Base-by-base conservation (phyloP, 2,888 invertebrate genomes). In the Glaucopsyche alexis region DNA sequence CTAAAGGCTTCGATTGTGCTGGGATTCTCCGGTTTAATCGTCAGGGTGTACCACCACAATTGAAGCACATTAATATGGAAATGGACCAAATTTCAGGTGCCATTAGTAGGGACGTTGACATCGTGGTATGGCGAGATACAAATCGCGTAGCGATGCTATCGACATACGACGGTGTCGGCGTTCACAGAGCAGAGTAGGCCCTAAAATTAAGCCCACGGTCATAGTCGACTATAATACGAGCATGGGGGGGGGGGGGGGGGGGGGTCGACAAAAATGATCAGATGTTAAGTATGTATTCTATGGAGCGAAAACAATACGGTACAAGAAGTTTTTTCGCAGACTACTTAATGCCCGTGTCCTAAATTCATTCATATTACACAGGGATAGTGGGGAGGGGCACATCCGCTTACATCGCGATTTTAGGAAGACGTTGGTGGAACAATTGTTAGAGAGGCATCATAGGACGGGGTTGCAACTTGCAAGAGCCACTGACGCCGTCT, bases 281-380 rank as follows among this genome's bases (percentile, higher is more conserved):
- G 71, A 74, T 77, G 72, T 49, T 77, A 6, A 71, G 78, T n/a
- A 75, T 72, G 73, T 80, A 78, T 49, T 80, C 78, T 0, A 73
- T 79, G 4, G 81, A 80, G 67, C 38, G 79, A 7, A 78, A 77
- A 72, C 40, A 7, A 66, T 79, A 0, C 80, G 80, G 81, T 80
- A 80, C 72, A 79, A 80, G 71, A 80, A 79, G 74, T 45, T 81
- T 0, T 79, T 81, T 55, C 7, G 64, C 67, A n/a, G n/a, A n/a
- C n/a, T n/a, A n/a, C n/a, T n/a, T n/a, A n/a, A n/a, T n/a, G n/a
- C n/a, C n/a, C n/a, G n/a, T n/a, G n/a, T n/a, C n/a, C n/a, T n/a
- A n/a, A n/a, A n/a, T n/a, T n/a, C n/a, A n/a, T n/a, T n/a, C n/a
- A n/a, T n/a, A n/a, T n/a, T n/a, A n/a, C n/a, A n/a, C n/a, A n/a